Base-by-base conservation (phyloP, 2,113 vertebrate species). In the Scalopus aquaticus region DNA sequence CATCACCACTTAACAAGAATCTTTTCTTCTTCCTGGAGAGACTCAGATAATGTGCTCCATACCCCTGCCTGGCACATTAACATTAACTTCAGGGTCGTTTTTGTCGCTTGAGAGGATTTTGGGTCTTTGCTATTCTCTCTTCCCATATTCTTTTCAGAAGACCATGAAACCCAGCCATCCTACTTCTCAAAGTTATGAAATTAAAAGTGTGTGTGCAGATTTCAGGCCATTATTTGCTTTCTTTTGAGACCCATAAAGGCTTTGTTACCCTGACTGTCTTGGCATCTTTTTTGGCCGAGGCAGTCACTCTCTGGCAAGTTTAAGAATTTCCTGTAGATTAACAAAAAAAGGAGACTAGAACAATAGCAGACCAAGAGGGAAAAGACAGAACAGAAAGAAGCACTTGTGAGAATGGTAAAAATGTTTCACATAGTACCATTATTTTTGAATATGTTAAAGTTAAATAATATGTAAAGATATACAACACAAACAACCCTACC, bases 331-430 rank as follows among this genome's bases (percentile, higher is more conserved):
- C 56, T 51, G 20, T 91, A 39, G 20, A 20, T 58, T 86, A 82
- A 54, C 46, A 42, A 93, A 67, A 93, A 42, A 64, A 93, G 46
- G 87, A 88, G 49, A 30, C 6, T 78, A 70, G 86, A 62, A 88
- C 54, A 86, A 76, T 60, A 80, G 30, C n/a, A 44, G 80, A 35
- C 51, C 35, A 67, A 65, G 35, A 76, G 54, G 37, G 42, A 54
- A 64, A 37, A 82, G 44, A 69, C 8, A 67, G 60, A 39, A 37
- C n/a, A 83, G 76, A 24, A 81, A 85, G 78, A 69, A 79, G 19
- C 35, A 30, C 60, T 72, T 44, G 20, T 62, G 58, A 30, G 22
- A 83, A 20, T 22, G 37, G 13, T 16, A 95, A 58, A 35, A 79
- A 88, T n/a, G 12, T 35, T 46, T 88, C 12, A 20, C 1, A 3